Base-by-base conservation (phyloP, 2,888 invertebrate species). In the Macrophya annulata region DNA sequence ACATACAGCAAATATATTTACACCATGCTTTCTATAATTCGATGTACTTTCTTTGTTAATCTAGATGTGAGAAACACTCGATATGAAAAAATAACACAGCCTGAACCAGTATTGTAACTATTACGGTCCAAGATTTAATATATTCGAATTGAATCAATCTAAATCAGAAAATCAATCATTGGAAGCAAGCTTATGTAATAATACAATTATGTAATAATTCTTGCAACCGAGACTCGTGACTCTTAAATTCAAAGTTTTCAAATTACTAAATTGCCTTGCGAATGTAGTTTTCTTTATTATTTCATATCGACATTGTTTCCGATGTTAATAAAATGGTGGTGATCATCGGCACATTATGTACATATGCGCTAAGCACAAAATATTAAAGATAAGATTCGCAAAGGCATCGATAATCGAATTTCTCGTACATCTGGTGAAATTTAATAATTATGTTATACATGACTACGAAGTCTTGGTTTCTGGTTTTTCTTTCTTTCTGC, bases 371-470 rank as follows among this genome's bases (percentile, higher is more conserved):
- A 31, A 81, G 81, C 81, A 62, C 81, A 59, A 43, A 45, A 43
- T 43, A 40, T 62, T 81, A 17, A 21, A 59, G 21, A 81, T 81
- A 81, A 62, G 55, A 43, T 62, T 62, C 15, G 81, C 40, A 81
- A 81, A 59, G 62, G 62, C 81, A 62, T 40, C 62, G 81, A 81
- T 81, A 81, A 59, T 43, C 43, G 40, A 62, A 40, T 81, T 81
- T 81, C 25, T 40, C 21, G 62, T 51, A 43, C 4, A 81, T 43
- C 77, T 25, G 31, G 77, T 77, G 55, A 77, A 51, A 77, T 43
- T 55, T 51, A 55, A 55, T 43, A 55, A 77, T 77, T 55, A 37
- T 37, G 37, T 51, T 37, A 51, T n/a, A 77, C 25, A 48, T 76
- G 25, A 40, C 21, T 62, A 43, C 21, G 9, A 62, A 9, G 10